Base-by-base conservation (phyloP, 2,113 vertebrate species). In the Cairina moschata region DNA sequence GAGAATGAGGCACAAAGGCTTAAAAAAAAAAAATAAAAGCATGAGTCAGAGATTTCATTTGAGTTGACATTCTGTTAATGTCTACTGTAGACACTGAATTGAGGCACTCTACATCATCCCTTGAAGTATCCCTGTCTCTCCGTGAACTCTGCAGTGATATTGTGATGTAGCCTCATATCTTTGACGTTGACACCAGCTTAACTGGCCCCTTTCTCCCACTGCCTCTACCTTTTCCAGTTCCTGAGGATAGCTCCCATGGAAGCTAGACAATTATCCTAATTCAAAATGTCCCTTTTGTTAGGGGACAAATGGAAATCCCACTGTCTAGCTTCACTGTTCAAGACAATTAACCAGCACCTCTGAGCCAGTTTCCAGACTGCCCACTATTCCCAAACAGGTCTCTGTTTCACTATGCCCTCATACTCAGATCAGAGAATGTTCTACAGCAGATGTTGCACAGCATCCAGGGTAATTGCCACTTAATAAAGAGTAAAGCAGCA, bases 21-120 rank as follows among this genome's bases (percentile, higher is more conserved):
- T 8, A 84, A 88, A 88, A 73, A 88, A 88, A 73, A 59, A 1
- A 3, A 91, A 90, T 73, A 42, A 1, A 3, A 59, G 29, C 80
- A 63, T 96, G 73, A 91, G 36, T 91, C 91, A 96, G 63, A 94
- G 3, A 62, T 55, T 86, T 86, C 85, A 34, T 88, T 83, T 73
- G 46, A 11, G 34, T 32, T 96, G 76, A 78, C 86, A 78, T 94
- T 86, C 73, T 81, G 72, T n/a, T 95, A 59, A 42, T 83, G 22
- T 44, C 75, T 85, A 44, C 75, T 76, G 58, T 76, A 91, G 54
- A 17, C 66, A 79, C 56, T 79, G 71, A 90, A 83, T 36, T 82
- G 31, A 79, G 66, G 44, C 1, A 0, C 38, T 71, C 74, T 80
- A 21, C 23, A 21, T 56, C 29, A 25, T 54, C 48, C 78, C 73